Evolutionary conservation across 2,797 vertebrate genomes (phyloP).

Genomic region (Miichthys miiuy): DNA sequence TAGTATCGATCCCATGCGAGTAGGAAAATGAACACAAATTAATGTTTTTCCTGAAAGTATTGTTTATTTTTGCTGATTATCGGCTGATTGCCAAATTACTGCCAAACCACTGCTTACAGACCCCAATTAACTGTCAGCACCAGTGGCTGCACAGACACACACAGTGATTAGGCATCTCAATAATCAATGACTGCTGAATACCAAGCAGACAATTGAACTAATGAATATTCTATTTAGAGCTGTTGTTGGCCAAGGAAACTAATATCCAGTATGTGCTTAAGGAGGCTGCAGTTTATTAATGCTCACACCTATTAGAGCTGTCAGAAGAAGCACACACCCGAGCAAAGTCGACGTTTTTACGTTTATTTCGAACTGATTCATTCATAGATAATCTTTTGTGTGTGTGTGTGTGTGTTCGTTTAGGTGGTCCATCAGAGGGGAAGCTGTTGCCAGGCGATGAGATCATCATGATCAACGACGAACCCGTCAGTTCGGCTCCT

Average conservation of each 20-base stretch:
- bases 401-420: conserved; percentile 18
- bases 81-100: conserved; percentile 36
- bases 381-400: conserved; percentile 13
- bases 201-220: conserved; percentile 52
- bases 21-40: conserved; percentile 12
- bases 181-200: conserved; percentile 66
- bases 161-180: conserved; percentile 45
- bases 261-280: conserved; percentile 9
- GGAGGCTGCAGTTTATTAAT: conserved; percentile 21
- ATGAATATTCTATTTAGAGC: conserved; percentile 60
- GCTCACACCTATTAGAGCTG: conserved; percentile 1
- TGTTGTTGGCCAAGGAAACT: conserved; percentile 2
- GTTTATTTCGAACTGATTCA: neutral
- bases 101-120: conserved; percentile 20
- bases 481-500: conserved; percentile 92
- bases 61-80: conserved; percentile 26
- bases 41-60: neutral
- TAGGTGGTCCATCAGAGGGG: conserved; percentile 94
- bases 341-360: neutral
- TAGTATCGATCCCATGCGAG: neutral
- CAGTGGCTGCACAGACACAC: conserved; percentile 29
- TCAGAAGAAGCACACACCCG: conserved; percentile 14
- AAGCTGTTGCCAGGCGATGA: conserved; percentile 95
- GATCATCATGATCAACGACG: conserved; percentile 97
- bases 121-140: conserved; percentile 34